Conservation (phyloP, 1,140 invertebrate genomes). For the Campoletis sonorensis region DNA sequence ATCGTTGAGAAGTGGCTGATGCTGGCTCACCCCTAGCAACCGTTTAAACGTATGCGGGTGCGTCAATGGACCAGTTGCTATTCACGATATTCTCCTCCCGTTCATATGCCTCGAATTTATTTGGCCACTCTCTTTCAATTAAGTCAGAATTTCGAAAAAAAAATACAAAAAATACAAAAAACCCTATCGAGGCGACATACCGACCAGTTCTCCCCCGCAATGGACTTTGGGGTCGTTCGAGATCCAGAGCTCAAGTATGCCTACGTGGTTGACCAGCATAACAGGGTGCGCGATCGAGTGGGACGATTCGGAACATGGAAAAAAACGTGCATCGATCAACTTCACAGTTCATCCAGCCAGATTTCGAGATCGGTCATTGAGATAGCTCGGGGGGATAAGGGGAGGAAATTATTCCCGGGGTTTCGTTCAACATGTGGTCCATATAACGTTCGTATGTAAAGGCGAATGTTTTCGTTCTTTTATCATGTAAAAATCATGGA, state of each 20-base stretch:
- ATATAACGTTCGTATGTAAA: not conserved
- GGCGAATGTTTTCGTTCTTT: not conserved
- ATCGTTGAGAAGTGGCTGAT: slow-evolving; percentile 25
- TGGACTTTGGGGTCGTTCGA: not conserved
- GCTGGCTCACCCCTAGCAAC: slow-evolving; percentile 3
- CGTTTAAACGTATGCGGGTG: slow-evolving; percentile 30
- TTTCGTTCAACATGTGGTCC: slow-evolving; percentile 5
- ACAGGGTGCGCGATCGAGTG: not conserved
- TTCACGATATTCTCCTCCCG: not conserved
- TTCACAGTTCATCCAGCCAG: not conserved
- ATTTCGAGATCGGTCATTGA: not conserved
- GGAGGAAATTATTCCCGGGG: not conserved
- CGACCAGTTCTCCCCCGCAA: not conserved
- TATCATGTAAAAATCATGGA: not conserved
- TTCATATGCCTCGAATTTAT: not conserved
- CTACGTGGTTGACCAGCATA: slow-evolving; percentile 9
- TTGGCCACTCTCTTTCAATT: slow-evolving; percentile 13
- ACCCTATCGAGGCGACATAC: not conserved
- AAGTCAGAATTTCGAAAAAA: not conserved
- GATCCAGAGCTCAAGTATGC: not conserved
- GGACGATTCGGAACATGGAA: not conserved
- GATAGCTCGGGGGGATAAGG: not conserved
- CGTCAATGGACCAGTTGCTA: slow-evolving; percentile 29
- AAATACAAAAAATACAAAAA: not conserved
- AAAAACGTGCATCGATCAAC: slow-evolving; percentile 10